phyloP scores from a whole-genome alignment of 2,888 invertebrate species.

The Cenopis cana region DNA sequence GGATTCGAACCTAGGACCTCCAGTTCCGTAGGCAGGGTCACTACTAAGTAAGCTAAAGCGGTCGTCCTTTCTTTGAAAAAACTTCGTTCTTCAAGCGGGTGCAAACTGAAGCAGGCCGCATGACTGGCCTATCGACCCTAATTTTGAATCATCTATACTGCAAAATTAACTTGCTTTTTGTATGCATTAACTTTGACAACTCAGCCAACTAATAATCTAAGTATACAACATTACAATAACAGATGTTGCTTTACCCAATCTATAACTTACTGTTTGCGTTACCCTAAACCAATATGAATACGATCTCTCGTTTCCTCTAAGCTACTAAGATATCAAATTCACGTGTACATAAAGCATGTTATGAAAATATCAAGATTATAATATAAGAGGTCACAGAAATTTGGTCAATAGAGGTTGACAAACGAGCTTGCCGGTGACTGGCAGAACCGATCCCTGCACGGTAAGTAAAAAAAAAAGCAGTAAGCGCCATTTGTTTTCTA shows the following conservation, averaged over 20 bases:
- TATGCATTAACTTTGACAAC: no score
- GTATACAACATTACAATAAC: neutral
- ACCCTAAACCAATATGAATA: conserved; percentile 37
- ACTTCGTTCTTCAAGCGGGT: no score
- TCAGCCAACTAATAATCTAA: no score
- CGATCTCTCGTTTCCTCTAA: conserved; percentile 7
- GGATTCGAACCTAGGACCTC: no score
- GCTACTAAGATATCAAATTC: conserved; percentile 28
- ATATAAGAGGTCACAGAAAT: conserved; percentile 40
- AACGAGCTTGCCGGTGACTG: conserved; percentile 45
- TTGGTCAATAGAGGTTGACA: conserved; percentile 42
- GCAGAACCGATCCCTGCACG: conserved; percentile 29
- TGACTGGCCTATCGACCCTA: no score
- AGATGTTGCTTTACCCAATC: conserved; percentile 5
- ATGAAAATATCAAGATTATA: conserved; percentile 41
- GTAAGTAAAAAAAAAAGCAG: neutral
- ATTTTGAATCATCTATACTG: no score
- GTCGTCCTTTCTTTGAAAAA: no score
- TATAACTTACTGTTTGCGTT: conserved; percentile 31
- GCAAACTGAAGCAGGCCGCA: no score
- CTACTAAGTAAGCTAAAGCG: no score
- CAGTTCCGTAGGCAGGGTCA: no score
- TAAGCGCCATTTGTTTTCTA: neutral
- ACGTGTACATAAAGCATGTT: conserved; percentile 27
- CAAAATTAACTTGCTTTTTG: no score